Base-by-base conservation (phyloP, 1,140 invertebrate genomes). In the Heliconius nattereri region DNA sequence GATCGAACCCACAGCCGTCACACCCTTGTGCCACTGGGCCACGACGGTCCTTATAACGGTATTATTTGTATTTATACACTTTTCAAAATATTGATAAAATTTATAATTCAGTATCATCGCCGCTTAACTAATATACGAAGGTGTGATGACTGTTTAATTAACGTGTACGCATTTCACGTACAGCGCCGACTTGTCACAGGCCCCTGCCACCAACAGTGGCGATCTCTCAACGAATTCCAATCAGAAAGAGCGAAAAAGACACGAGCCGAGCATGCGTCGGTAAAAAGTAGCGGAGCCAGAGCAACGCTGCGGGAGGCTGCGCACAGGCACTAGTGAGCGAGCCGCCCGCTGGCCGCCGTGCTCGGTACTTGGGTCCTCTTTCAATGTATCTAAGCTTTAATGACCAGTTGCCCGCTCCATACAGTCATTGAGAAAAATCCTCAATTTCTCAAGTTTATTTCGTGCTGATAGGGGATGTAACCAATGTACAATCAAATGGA, bases 171-270 rank as follows among this genome's bases (percentile, higher is more conserved):
- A 87, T 84, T 86, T 89, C 92, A 93, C 92, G 92, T 93, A 91
- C 85, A 52, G 84, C 80, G 84, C 80, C 90, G 92, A 92, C 91
- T 92, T 91, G 90, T 92, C 90, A 91, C 92, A 92, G 89, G 90
- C 90, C 88, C 90, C 90, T 90, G 89, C 92, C 92, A 94, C 91
- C 92, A 89, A 90, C 91, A 86, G 89, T 91, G 92, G 91, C 89
- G 89, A 91, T 91, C 91, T 89, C 89, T 89, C 89, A 88, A 91
- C 91, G 89, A 94, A 94, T 94, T 94, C 92, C 92, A 80, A 92
- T 91, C 86, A 90, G 87, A 84, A 92, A 92, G 90, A 93, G 91
- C 91, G 91, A 93, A 93, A 93, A 94, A 91, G 90, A 93, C 92
- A 94, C 92, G 92, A 92, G 91, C 88, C 87, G 88, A 88, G 91